Base-by-base conservation (phyloP, 2,797 vertebrate species). In the Poeciliopsis turneri region DNA sequence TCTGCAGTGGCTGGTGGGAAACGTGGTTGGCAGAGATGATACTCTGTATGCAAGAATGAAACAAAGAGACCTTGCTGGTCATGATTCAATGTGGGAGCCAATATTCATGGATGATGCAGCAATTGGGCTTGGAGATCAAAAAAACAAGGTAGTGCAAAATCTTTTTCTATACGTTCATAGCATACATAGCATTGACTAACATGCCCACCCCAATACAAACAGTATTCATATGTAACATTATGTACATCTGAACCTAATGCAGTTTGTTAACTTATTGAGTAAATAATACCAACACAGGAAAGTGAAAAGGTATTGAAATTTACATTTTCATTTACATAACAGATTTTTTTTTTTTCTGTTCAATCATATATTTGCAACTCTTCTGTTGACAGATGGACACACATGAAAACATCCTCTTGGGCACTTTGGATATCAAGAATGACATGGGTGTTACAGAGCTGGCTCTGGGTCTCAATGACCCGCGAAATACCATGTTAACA, bases 381-480 rank as follows among this genome's bases (percentile, higher is more conserved):
- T 73, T 45, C 76, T 87, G 92, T 79, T 15, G 74, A 77, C 92
- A 99, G 98, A 99, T 99, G 98, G 98, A 98, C 78, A 95, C 97
- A 0, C 98, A 99, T 43, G 98, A 99, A 95, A 99, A 98, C 77
- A 99, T 99, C 89, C 96, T 99, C 79, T 93, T 99, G 92, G 98
- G 97, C 87, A 98, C 97, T 0, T 95, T 99, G 30, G 98, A 99
- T 91, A 98, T 99, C 78, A 99, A 99, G 92, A 99, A 99, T 0
- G 98, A 99, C 93, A 98, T 99, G 97, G 97, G 97, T 5, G 95
- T 97, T 1, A 96, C 98, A 0, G 98, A 99, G 95, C 95, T 97
- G 39, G 97, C 98, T 78, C 95, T 99, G 92, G 97, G 97, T 82
- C 96, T 99, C 74, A 92, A 95, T 4, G 97, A 99, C 94, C 98